Percentiles rank a stretch among this genome's conserved stretches.
phyloP scores from a whole-genome alignment of 2,888 invertebrate genomes.

The Amiota mariae region DNA sequence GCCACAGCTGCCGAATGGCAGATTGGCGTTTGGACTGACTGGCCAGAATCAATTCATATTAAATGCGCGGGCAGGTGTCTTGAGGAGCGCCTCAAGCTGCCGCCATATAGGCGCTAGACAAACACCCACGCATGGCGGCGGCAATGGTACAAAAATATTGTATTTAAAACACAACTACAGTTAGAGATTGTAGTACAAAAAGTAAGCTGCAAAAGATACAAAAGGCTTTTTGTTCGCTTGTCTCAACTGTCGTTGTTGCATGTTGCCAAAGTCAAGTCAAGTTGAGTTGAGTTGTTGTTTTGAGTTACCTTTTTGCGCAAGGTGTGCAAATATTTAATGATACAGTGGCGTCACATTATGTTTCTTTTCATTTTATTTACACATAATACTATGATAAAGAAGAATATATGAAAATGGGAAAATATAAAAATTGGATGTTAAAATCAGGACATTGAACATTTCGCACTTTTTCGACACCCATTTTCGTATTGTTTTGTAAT shows the following conservation, averaged over 20 bases:
- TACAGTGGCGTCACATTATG: no score
- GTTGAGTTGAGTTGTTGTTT: constrained; percentile 1
- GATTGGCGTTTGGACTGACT: not conserved
- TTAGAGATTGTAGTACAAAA: not conserved
- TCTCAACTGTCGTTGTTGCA: constrained; percentile 46
- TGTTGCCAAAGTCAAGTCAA: not conserved
- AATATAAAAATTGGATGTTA: not conserved
- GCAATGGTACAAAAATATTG: constrained; percentile 8
- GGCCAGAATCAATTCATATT: constrained; percentile 5
- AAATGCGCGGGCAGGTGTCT: not conserved
- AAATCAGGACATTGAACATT: no score
- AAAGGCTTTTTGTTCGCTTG: constrained; percentile 61
- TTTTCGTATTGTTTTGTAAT: no score
- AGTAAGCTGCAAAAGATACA: constrained; percentile 19
- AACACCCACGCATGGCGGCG: constrained; percentile 57
- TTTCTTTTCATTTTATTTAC: no score
- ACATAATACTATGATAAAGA: no score
- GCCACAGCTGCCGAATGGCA: constrained; percentile 24
- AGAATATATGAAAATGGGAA: constrained; percentile 26
- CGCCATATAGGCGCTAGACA: constrained; percentile 61
- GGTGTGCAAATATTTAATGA: constrained; percentile 49
- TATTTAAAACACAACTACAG: no score
- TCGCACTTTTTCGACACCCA: no score
- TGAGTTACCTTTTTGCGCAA: constrained; percentile 51
- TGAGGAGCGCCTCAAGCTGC: constrained; percentile 43